Base-by-base conservation (phyloP, 2,888 invertebrate genomes). In the Alentia gelatinosa region DNA sequence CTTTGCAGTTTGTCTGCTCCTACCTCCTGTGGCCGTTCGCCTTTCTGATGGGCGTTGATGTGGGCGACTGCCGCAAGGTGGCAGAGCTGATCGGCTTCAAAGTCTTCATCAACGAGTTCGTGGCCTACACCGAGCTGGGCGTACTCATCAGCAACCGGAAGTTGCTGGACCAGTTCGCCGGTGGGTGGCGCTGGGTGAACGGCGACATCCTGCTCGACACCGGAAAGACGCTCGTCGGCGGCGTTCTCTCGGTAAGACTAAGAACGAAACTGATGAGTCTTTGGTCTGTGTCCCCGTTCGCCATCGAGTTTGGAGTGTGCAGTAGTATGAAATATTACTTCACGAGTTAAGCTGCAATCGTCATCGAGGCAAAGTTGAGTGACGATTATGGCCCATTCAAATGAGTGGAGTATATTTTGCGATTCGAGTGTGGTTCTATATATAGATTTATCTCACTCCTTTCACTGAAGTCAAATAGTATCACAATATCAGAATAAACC, bases 81-180 rank as follows among this genome's bases (percentile, higher is more conserved):
- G 99, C 98, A 0, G 97, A 97, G 47, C 97, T 99, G 12, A 97
- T 99, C 79, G 99, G 98, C 0, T 96, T 98, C 30, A 99, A 99
- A 96, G 98, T 98, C 0, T 97, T 98, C n/a, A 97, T 98, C n/a
- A 99, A 99, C 95, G 99, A 99, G 96, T 99, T 99, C 95, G 97
- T 98, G 0, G 99, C 99, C 0, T 99, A 98, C 95, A 97, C 98
- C 94, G 96, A 97, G 79, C 97, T 99, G 19, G 89, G 91, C 0
- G 68, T 40, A 68, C 84, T 86, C 35, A 89, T 92, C 39, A 89
- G 56, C 19, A 93, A 93, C 91, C 83, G 86, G n/a, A 90, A 63
- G 40, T 30, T 63, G 19, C 50, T 90, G 35, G 84, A 90, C 26
- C 63, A 30, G 9, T 84, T 75, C 33, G 26, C 84, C 5, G 68